Evolutionary conservation across 2,113 vertebrate species (phyloP).

Genomic region (Chloropsis cyanopogon): DNA sequence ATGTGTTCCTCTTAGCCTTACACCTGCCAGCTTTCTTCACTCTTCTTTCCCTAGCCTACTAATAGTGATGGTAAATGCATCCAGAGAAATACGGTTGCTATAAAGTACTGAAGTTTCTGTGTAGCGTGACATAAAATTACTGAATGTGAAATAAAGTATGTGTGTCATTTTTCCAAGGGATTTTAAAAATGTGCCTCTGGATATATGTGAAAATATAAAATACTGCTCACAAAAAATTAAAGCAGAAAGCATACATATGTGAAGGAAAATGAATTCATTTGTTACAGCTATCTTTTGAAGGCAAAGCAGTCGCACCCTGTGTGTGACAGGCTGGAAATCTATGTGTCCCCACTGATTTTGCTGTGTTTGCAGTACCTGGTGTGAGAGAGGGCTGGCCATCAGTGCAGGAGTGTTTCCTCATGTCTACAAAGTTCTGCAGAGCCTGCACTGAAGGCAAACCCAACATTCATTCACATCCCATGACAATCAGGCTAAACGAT

Average conservation of each 20-base stretch:
- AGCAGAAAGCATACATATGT: background rate
- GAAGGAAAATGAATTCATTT: background rate
- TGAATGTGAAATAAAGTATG: constrained; percentile 28
- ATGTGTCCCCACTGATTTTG: background rate
- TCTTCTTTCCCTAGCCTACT: background rate
- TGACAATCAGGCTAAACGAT: background rate
- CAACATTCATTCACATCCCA: background rate
- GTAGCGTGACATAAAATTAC: constrained; percentile 10
- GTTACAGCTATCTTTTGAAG: constrained; percentile 19
- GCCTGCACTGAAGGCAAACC: background rate
- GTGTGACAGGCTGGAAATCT: background rate
- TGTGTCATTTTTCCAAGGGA: constrained; percentile 39
- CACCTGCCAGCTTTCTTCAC: constrained; percentile 46
- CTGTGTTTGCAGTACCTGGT: background rate
- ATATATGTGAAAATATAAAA: constrained; percentile 40
- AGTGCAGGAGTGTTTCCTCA: background rate
- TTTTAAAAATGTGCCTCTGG: constrained; percentile 37
- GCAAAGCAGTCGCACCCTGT: background rate
- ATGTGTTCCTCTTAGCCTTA: constrained; percentile 31
- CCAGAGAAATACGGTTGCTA: background rate
- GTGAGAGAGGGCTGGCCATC: background rate
- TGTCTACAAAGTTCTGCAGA: background rate
- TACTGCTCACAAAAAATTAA: background rate
- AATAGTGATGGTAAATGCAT: constrained; percentile 18
- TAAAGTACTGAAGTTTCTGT: constrained; percentile 36